Evolutionary conservation across 2,113 vertebrate genomes (phyloP), one percentile per base, ranked within the genome.

Genomic region (Macheiramphus alcinus): DNA sequence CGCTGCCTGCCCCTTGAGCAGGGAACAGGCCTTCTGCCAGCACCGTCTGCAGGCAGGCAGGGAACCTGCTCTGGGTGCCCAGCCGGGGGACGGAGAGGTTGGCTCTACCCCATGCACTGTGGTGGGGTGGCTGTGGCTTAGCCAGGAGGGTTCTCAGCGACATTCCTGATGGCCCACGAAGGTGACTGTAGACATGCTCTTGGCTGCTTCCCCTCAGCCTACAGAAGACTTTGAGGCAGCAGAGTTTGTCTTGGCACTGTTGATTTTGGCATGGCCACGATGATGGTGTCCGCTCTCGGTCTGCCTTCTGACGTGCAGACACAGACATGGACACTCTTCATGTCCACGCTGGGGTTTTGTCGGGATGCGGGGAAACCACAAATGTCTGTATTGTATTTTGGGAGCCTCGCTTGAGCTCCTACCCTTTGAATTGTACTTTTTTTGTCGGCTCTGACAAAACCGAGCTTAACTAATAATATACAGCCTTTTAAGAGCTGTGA

Each of bases 221-320:
- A 9, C n/a, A 27, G 23, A 25, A 25, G 79, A 31, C 21, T 42
- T 63, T 4, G 22, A 25, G 13, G 31, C 31, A 52, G 25, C 16
- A 32, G 59, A 21, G 5, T 14, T 11, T 58, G 15, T 32, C 45
- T 71, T 13, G 3, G 43, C 29, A 0, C 36, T 23, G 48, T 13
- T 48, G 86, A 0, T 5, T 13, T 11, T n/a, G 66, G 27, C 4
- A 11, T 32, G 78, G 48, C 61, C 4, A 11, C 29, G 78, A 1
- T 4, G 2, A 10, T 1, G 74, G 3, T 3, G 5, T 25, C 73
- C 2, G 0, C 31, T 11, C 31, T 14, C 8, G 0, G 4, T 7
- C 43, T 65, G 48, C 42, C 68, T 42, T 29, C 27, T 22, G 62
- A 8, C 1, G 0, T 25, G 38, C 34, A 58, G 43, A 5, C 16